Conservation (phyloP, 2,888 invertebrate species). For the Sabatieria punctata region DNA sequence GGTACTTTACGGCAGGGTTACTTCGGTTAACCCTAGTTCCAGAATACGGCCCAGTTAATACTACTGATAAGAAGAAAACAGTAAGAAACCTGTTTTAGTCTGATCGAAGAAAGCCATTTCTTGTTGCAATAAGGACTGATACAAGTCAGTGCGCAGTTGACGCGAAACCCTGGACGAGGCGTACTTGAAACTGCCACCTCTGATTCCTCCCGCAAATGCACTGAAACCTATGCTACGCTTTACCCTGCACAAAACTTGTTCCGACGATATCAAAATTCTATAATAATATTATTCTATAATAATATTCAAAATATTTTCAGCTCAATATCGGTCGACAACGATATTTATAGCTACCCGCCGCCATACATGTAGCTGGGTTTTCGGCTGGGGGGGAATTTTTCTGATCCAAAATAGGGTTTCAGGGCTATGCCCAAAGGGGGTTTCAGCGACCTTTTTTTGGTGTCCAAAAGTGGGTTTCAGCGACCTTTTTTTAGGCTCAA, state of each 20-base stretch:
- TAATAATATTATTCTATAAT: conserved; percentile 8
- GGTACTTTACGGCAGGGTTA: no score
- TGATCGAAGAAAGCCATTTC: conserved; percentile 34
- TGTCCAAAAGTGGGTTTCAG: no score
- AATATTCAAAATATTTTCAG: background rate
- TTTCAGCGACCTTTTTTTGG: no score
- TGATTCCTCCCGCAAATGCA: conserved; percentile 28
- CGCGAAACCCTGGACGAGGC: conserved; percentile 28
- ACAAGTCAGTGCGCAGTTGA: conserved; percentile 28
- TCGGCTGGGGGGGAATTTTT: no score
- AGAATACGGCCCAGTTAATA: no score
- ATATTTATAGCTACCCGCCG: no score
- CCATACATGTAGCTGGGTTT: no score
- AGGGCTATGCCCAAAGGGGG: no score
- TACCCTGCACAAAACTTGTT: background rate
- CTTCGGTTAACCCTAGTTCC: no score
- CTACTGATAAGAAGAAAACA: background rate
- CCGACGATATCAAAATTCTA: background rate
- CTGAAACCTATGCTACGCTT: conserved; percentile 16
- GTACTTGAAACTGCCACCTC: conserved; percentile 30
- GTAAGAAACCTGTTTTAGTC: conserved; percentile 40
- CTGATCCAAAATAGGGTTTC: no score
- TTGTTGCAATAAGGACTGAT: conserved; percentile 29
- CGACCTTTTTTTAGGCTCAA: no score
- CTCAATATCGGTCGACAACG: no score